Base-by-base conservation (phyloP, 2,888 invertebrate genomes). In the Sinotaia quadrata region DNA sequence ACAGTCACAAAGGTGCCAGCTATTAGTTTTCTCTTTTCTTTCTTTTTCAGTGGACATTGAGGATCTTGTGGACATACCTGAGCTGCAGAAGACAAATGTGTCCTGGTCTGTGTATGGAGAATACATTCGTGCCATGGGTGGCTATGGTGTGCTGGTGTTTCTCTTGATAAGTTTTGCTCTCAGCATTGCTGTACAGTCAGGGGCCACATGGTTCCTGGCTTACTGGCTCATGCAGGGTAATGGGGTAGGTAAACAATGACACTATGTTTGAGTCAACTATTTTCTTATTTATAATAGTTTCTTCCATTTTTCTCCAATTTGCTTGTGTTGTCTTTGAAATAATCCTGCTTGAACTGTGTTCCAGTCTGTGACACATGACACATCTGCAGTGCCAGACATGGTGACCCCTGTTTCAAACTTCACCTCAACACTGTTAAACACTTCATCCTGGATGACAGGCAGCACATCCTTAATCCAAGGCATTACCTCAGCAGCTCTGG, bases 151-250 rank as follows among this genome's bases (percentile, higher is more conserved):
- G 12, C 69, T 76, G 18, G 15, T 68, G 1, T 60, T 81, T 24
- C 75, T 81, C 37, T 10, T 85, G 29, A 44, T 84, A n/a, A 72
- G 90, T 37, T 90, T 91, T 72, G 79, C 89, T 4, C 27, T 90
- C 57, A 91, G 91, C 75, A 90, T 91, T 49, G 90, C 89, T 4
- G 88, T 90, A 21, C 89, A 90, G 36, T 89, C 91, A 0, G 91
- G 91, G 79, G 90, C 91, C 65, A 90, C 90, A 61, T 91, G 91
- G 89, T 92, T 92, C 91, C 87, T 92, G 54, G 81, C 69, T 2
- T 84, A 88, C 65, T 92, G 92, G 92, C 83, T 90, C 15, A 85
- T 87, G 60, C 87, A 87, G 73, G 89, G 90, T 21, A 81, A 84
- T 76, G 86, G 87, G 78, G 86, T 87, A 76, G 74, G 84, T 79